These are phyloP conservation scores for Phrynocephalus guinanensis DNA, from an alignment of 2,797 vertebrate species.

Conservation along the genomic window DNA sequence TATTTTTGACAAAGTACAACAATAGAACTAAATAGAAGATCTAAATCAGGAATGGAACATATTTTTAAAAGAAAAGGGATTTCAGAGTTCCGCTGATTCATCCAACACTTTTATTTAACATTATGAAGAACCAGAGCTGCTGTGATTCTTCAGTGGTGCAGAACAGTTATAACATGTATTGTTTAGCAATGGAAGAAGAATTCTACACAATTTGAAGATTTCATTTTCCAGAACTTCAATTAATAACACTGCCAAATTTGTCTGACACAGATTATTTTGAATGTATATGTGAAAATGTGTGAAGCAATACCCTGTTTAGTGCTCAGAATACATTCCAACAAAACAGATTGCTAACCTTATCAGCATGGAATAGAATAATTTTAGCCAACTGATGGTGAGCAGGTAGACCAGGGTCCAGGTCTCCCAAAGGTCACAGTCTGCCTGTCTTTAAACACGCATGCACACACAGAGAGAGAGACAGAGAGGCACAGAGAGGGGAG, in stretches of 20 bases:
- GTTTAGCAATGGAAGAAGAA: background rate
- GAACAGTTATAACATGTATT: background rate
- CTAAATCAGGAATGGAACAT: constrained; percentile 26
- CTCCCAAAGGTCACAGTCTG: too few relatives aligned
- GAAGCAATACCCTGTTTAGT: background rate
- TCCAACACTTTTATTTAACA: constrained; percentile 1
- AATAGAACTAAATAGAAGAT: constrained; percentile 14
- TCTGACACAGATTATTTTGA: constrained; percentile 1
- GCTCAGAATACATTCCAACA: too few relatives aligned
- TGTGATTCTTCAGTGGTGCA: background rate
- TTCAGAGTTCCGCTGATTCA: background rate
- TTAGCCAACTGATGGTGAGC: too few relatives aligned
- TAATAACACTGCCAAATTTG: background rate
- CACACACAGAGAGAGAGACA: too few relatives aligned
- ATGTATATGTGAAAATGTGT: constrained; percentile 18
- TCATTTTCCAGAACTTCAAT: background rate
- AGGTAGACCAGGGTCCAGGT: too few relatives aligned
- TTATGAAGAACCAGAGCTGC: constrained; percentile 23
- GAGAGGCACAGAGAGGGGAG: too few relatives aligned
- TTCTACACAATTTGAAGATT: background rate
- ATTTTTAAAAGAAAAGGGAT: constrained; percentile 35
- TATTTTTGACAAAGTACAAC: constrained; percentile 50
- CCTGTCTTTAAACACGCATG: too few relatives aligned
- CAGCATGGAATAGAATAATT: too few relatives aligned
- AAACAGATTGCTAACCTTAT: too few relatives aligned